Conservation (phyloP, 2,113 vertebrate species). For the Halichoeres trimaculatus region DNA sequence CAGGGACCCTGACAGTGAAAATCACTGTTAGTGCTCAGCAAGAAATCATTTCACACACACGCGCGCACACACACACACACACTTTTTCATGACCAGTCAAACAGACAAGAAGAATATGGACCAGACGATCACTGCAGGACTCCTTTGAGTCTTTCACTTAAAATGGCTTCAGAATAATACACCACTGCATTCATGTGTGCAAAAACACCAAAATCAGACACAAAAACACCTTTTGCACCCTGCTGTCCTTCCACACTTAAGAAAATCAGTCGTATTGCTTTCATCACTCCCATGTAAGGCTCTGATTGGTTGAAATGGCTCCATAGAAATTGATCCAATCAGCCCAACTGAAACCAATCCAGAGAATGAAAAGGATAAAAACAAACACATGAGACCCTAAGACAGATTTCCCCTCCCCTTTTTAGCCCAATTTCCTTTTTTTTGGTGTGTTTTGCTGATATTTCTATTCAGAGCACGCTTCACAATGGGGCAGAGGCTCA, state of each 20-base stretch:
- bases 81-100: background rate
- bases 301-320: constrained; percentile 68
- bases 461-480: constrained; percentile 63
- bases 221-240: constrained; percentile 54
- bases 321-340: constrained; percentile 67
- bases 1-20: constrained; percentile 48
- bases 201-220: constrained; percentile 50
- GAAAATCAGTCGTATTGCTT: constrained; percentile 65
- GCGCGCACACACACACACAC: constrained; percentile 1
- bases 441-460: constrained; percentile 5
- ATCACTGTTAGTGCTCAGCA: constrained; percentile 54
- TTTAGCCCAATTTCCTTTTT: constrained; percentile 18
- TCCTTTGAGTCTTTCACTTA: constrained; percentile 3
- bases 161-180: constrained; percentile 23
- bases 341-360: constrained; percentile 61
- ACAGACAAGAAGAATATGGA: background rate
- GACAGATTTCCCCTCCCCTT: constrained; percentile 31
- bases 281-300: constrained; percentile 48
- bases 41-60: constrained; percentile 4
- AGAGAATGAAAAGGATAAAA: constrained; percentile 12
- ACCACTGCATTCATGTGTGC: constrained; percentile 18
- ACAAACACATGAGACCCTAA: constrained; percentile 16
- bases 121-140: background rate
- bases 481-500: constrained; percentile 58
- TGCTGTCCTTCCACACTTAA: constrained; percentile 61